These are phyloP conservation scores for Dione juno DNA, from an alignment of 2,888 invertebrate genomes.

Conservation along the genomic window DNA sequence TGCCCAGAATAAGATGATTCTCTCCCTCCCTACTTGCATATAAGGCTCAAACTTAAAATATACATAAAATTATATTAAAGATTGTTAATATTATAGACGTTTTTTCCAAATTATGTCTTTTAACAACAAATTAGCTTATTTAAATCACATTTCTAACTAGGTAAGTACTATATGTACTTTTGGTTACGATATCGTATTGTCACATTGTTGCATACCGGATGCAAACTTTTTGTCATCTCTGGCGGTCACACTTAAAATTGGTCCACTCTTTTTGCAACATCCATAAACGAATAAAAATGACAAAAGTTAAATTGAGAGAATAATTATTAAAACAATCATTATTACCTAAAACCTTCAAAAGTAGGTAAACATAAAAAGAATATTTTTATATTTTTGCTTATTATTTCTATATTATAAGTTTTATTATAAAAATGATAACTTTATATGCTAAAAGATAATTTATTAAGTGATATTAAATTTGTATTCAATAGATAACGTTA, in stretches of 20 bases:
- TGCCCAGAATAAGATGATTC: no score
- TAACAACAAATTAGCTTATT: no score
- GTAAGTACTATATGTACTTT: not conserved
- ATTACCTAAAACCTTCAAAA: not conserved
- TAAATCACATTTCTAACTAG: constrained; percentile 3
- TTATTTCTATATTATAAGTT: no score
- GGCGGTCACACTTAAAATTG: constrained; percentile 17
- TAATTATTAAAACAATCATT: not conserved
- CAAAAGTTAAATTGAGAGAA: no score
- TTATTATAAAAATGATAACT: no score
- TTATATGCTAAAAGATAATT: constrained; percentile 19
- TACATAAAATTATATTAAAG: no score
- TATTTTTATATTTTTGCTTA: not conserved
- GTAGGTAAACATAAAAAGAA: constrained; percentile 7
- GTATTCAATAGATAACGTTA: constrained; percentile 27
- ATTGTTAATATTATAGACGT: no score
- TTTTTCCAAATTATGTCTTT: no score
- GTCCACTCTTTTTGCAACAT: not conserved
- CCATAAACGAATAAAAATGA: not conserved
- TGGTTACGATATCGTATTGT: constrained; percentile 24
- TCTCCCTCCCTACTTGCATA: no score
- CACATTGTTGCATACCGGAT: constrained; percentile 34
- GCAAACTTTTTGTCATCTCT: constrained; percentile 29
- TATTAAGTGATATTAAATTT: constrained; percentile 20
- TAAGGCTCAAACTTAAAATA: no score